Evolutionary conservation across 23 tunicate species (phyloP).

Genomic region (Halocynthia roretzi): DNA sequence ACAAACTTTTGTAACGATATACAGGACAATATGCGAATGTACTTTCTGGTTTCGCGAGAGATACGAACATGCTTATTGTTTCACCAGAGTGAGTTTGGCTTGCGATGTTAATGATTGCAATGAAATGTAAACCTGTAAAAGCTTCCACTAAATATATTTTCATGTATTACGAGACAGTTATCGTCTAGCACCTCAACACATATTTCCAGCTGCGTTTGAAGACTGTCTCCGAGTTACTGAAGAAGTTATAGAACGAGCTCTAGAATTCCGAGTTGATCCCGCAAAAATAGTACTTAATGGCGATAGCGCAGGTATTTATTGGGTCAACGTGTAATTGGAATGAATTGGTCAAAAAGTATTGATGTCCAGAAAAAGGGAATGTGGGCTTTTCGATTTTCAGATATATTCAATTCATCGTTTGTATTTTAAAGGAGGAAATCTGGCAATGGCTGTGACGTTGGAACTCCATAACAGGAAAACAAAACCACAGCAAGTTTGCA

Average conservation of each 20-base stretch:
- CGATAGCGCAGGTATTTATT: constrained; percentile 33
- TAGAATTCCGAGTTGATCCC: constrained; percentile 48
- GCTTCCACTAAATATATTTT: no score
- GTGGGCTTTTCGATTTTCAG: neutral
- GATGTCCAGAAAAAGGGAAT: neutral
- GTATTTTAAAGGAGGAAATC: constrained; percentile 62
- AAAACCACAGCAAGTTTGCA: constrained; percentile 27
- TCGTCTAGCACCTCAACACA: constrained; percentile 53
- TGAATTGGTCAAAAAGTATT: neutral
- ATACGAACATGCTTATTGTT: constrained; percentile 47
- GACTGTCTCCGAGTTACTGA: constrained; percentile 51
- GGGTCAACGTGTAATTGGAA: neutral
- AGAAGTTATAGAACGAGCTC: constrained; percentile 36
- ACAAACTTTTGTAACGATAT: neutral
- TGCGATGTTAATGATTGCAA: neutral
- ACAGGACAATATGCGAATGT: constrained; percentile 25
- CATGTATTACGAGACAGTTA: constrained; percentile 14
- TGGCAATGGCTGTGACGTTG: constrained; percentile 65
- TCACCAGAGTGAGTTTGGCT: constrained; percentile 49
- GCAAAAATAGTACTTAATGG: constrained; percentile 38
- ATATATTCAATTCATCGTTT: neutral
- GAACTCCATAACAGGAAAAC: constrained; percentile 20
- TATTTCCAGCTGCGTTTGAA: constrained; percentile 50
- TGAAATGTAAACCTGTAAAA: no score
- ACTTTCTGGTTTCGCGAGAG: constrained; percentile 18